These are phyloP conservation scores for Dasypus novemcinctus DNA, from an alignment of 2,113 vertebrate genomes.

Conservation along the genomic window DNA sequence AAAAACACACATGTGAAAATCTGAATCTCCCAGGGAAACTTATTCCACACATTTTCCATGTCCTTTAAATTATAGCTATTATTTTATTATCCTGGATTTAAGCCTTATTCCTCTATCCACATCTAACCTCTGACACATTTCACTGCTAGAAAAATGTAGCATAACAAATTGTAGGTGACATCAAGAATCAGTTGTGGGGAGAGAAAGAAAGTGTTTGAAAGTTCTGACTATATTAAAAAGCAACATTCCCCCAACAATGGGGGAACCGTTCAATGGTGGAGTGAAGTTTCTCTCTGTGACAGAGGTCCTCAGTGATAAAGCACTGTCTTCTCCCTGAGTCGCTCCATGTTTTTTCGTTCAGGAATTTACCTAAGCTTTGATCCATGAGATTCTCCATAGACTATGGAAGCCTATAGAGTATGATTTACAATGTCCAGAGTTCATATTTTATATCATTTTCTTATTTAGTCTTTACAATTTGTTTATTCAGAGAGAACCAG, in stretches of 20 bases:
- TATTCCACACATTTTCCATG: too few species aligned
- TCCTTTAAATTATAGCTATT: too few species aligned
- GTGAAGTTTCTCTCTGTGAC: background rate
- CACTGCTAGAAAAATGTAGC: too few species aligned
- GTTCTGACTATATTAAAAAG: too few species aligned
- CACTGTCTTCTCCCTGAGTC: background rate
- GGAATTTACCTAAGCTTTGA: background rate
- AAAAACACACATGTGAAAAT: too few species aligned
- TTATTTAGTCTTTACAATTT: background rate
- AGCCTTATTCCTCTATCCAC: too few species aligned
- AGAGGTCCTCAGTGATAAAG: background rate
- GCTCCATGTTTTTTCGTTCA: background rate
- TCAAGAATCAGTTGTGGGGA: background rate
- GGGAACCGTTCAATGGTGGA: rapidly evolving
- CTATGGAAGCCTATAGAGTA: background rate
- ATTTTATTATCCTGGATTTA: too few species aligned
- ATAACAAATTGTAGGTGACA: background rate
- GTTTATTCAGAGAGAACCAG: background rate
- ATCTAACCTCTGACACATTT: too few species aligned
- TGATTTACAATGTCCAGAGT: background rate
- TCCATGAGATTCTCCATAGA: background rate
- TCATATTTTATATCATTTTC: too few species aligned
- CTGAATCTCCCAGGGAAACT: too few species aligned
- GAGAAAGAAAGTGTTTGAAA: too few species aligned
- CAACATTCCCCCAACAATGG: background rate